These are phyloP conservation scores for Ophioninae sp. DNA, from an alignment of 2,888 invertebrate species.

Conservation along the genomic window DNA sequence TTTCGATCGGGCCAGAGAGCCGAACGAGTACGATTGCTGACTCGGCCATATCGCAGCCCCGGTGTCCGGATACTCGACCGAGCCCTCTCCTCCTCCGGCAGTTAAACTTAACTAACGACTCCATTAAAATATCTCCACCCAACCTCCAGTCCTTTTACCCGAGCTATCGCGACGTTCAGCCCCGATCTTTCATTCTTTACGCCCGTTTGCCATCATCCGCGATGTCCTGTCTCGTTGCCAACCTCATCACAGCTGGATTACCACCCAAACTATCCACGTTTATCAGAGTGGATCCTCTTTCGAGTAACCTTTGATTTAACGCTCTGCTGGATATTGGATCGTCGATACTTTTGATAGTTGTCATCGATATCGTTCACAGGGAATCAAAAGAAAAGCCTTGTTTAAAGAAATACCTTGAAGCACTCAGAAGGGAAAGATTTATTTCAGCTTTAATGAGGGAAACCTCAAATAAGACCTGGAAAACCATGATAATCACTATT, in stretches of 20 bases:
- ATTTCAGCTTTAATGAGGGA: no score
- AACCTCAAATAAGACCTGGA: no score
- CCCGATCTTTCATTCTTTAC: constrained; percentile 36
- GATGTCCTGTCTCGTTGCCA: background rate
- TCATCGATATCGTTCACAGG: no score
- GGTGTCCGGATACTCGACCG: constrained; percentile 45
- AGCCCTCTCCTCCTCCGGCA: constrained; percentile 62
- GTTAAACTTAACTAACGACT: constrained; percentile 75
- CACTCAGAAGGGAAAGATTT: no score
- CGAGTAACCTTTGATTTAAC: no score
- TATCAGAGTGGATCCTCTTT: background rate
- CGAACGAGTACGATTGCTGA: constrained; percentile 66
- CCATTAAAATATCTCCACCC: constrained; percentile 72
- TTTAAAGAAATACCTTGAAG: no score
- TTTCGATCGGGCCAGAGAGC: constrained; percentile 52
- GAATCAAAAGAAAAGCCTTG: no score
- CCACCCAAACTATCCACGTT: background rate
- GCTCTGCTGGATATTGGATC: no score
- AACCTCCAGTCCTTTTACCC: constrained; percentile 19
- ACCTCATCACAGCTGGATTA: background rate
- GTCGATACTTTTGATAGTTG: no score
- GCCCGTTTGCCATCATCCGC: constrained; percentile 26
- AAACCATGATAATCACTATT: no score
- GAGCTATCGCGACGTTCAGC: constrained; percentile 63
- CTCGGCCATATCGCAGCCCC: constrained; percentile 67